Evolutionary conservation across 2,888 invertebrate species (phyloP).

Genomic region (Tetragonula carbonaria): DNA sequence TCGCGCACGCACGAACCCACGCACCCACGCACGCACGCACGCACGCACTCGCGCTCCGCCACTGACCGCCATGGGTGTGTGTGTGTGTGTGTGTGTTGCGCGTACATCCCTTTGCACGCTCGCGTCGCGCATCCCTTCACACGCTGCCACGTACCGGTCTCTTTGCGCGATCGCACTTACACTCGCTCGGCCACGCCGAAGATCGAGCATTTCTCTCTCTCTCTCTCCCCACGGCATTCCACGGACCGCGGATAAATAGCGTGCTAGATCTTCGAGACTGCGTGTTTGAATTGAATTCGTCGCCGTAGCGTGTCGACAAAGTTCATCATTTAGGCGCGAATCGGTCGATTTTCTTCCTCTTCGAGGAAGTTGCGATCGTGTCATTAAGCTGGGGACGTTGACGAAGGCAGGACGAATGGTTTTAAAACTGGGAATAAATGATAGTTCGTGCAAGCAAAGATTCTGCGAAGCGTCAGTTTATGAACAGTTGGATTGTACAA

Average conservation of each 20-base stretch:
- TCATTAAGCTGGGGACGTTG: no score
- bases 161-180: conserved; percentile 38
- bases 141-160: conserved; percentile 36
- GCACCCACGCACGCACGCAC: conserved; percentile 52
- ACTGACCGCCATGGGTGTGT: no score
- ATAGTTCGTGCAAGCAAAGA: no score
- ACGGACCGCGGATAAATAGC: conserved; percentile 42
- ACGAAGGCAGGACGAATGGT: no score
- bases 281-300: background rate
- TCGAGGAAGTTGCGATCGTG: no score
- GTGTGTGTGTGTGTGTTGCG: conserved; percentile 4
- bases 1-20: conserved; percentile 75
- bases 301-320: no score
- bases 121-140: conserved; percentile 47
- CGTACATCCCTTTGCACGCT: conserved; percentile 41
- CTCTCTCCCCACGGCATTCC: conserved; percentile 18
- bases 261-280: background rate
- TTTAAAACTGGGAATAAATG: no score
- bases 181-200: conserved; percentile 1
- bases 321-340: no score
- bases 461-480: no score
- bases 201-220: conserved; percentile 26
- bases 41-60: conserved; percentile 2
- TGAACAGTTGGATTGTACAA: no score
- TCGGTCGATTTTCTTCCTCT: no score